These are phyloP conservation scores for Urocitellus parryii DNA, from an alignment of 2,113 vertebrate genomes.

Conservation along the genomic window DNA sequence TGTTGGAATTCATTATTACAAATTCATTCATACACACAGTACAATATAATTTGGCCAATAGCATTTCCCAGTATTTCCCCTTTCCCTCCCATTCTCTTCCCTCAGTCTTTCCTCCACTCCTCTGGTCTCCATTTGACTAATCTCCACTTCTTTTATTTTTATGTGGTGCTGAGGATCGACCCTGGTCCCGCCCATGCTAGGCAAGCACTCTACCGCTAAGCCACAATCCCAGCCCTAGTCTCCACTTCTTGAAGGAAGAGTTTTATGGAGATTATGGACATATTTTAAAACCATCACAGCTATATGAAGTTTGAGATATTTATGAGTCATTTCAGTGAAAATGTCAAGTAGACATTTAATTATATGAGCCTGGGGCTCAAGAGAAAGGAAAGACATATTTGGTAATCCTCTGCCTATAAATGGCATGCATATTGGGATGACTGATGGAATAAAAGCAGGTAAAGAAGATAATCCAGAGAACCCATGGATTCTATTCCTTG, in stretches of 20 bases:
- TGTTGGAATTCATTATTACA: no score
- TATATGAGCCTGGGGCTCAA: not conserved
- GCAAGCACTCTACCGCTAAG: rapidly evolving
- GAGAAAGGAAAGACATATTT: not conserved
- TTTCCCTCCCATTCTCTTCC: no score
- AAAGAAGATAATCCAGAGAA: not conserved
- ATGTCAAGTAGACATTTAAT: not conserved
- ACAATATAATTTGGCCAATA: no score
- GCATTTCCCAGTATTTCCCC: no score
- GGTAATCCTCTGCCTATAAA: not conserved
- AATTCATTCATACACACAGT: no score
- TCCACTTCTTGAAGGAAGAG: not conserved
- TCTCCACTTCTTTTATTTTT: no score
- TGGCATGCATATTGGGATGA: not conserved
- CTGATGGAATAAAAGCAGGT: not conserved
- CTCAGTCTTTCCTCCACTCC: no score
- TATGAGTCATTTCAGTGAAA: not conserved
- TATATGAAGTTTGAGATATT: not conserved
- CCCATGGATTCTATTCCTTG: not conserved
- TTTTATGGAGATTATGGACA: not conserved
- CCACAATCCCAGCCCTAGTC: no score
- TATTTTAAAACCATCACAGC: not conserved
- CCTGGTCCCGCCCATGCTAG: no score
- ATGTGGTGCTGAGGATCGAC: no score
- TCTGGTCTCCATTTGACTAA: no score